phyloP scores from a whole-genome alignment of 2,797 vertebrate genomes.

The Halcyon leucocephala region DNA sequence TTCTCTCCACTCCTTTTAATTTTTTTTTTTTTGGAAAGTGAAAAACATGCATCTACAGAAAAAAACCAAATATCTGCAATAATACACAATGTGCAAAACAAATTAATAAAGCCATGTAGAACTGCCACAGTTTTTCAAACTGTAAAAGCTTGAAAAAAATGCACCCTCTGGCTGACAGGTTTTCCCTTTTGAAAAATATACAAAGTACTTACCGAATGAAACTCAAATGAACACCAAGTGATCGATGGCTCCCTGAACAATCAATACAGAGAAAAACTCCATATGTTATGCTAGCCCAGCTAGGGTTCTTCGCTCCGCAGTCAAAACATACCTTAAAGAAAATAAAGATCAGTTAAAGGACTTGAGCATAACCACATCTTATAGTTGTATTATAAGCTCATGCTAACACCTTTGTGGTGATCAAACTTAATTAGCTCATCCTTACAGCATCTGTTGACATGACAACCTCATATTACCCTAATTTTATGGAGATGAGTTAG shows the following conservation, averaged over 20 bases:
- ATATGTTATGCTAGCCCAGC: conserved; percentile 97
- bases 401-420: not conserved
- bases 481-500: not conserved
- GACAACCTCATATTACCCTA: not conserved
- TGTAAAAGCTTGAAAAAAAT: not conserved
- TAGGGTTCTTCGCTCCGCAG: conserved; percentile 94
- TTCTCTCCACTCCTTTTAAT: rapidly evolving
- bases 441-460: not conserved
- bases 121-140: not conserved
- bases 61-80: not conserved
- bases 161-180: not conserved
- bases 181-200: not conserved
- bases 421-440: not conserved
- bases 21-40: not conserved
- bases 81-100: not conserved
- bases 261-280: conserved; percentile 97
- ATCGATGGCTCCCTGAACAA: conserved; percentile 94
- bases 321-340: conserved; percentile 90
- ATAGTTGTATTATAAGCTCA: not conserved
- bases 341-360: not conserved
- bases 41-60: not conserved
- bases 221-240: conserved; percentile 93
- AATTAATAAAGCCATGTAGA: not conserved
- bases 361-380: not conserved
- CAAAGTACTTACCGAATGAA: conserved; percentile 87